Base-by-base conservation (phyloP, 2,888 invertebrate genomes). In the Amblyjoppa proteus region DNA sequence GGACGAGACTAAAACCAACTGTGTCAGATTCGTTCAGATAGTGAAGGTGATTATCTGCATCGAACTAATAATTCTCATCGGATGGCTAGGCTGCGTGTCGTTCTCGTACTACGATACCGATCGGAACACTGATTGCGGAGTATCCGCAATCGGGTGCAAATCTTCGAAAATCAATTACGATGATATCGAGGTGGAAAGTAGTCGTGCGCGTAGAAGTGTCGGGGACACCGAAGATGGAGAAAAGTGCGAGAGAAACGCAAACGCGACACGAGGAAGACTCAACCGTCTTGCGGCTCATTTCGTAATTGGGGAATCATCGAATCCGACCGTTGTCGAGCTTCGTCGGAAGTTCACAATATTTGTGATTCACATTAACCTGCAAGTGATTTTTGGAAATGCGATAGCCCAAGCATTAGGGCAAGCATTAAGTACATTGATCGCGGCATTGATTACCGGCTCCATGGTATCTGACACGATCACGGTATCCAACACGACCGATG, bases 1-100 rank as follows among this genome's bases (percentile, higher is more conserved):
- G 16, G 5, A 16, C 6, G 5, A 9, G 34, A 64, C 9, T 20
- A 61, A 38, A 0, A 79, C 11, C 2, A n/a, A 2, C 16, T 88
- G 79, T 5, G 66, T 28, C 5, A 49, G n/a, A 77, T 80, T 66
- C 1, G 82, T 87, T 61, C 81, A 82, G n/a, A 73, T 73, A 6
- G 45, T 88, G 20, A 89, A 88, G 80, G 16, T 90, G 6, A 81
- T 90, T 73, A 61, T 91, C 0, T 88, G 86, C 25, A 7, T 91
- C 45, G 86, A 89, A 84, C n/a, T 89, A 66, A 69, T 80, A 5
- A 16, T 90, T 20, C 80, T 89, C 38, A 20, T 89, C 0, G 90
- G 85, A 58, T 89, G 88, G 89, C 45, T 86, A 6, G 80, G 85
- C 58, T 79, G 70, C 25, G 66, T 87, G 51, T 64, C 58, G n/a